phyloP scores from a whole-genome alignment of 30 jellyfish, hydroid and myxozoan species.

The Hydra vulgaris region DNA sequence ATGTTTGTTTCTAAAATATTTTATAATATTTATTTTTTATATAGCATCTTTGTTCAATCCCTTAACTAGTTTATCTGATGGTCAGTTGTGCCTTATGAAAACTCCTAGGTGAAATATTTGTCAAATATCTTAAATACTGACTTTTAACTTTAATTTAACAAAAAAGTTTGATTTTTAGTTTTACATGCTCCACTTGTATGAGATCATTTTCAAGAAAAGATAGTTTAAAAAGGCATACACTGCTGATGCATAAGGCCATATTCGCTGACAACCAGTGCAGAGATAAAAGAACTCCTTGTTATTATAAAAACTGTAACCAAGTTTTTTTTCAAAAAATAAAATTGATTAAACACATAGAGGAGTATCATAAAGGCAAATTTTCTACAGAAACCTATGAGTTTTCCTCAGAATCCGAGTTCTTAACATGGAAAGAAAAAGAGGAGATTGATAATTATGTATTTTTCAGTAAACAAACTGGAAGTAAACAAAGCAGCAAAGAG shows the following conservation, averaged over 20 bases:
- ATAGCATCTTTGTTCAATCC: no score
- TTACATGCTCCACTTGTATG: not conserved
- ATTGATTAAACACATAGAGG: slow-evolving; percentile 9
- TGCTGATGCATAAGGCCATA: not conserved
- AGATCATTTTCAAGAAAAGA: not conserved
- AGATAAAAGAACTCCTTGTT: slow-evolving; percentile 3
- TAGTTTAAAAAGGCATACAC: slow-evolving; percentile 2
- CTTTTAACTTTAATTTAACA: no score
- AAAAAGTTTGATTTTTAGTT: not conserved
- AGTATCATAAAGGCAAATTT: not conserved
- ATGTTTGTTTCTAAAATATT: not conserved
- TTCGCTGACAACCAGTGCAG: not conserved
- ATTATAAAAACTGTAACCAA: slow-evolving; percentile 5
- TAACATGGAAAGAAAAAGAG: slow-evolving; percentile 17
- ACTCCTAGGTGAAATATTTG: no score
- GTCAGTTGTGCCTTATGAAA: no score
- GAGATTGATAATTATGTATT: slow-evolving; percentile 3
- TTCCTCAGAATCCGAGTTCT: slow-evolving; percentile 1
- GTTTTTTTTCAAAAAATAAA: slow-evolving; percentile 1
- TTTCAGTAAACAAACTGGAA: not conserved
- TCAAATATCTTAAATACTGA: no score
- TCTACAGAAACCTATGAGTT: not conserved
- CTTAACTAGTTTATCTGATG: no score
- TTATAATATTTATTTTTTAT: no score
- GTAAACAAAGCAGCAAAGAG: not conserved